Evolutionary conservation across 2,797 vertebrate species (phyloP), one percentile per base, ranked within the genome.

Genomic region (Manis crassicaudata): DNA sequence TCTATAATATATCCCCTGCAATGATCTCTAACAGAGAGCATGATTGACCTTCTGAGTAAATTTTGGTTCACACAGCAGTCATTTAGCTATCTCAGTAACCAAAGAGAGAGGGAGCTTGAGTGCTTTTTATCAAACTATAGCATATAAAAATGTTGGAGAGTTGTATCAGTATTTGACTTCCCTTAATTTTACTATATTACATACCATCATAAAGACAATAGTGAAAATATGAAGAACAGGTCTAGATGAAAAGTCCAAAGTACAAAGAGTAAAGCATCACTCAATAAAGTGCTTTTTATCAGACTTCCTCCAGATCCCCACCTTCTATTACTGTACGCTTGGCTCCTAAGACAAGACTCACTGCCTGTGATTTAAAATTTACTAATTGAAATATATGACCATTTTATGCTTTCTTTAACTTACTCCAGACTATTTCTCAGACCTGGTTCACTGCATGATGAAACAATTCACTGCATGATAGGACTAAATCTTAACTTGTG

Each of bases 101-200:
- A 96, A 95, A 96, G 12, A 18, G 9, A 82, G n/a, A 94, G 32
- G 40, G 3, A 92, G n/a, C 23, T 7, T 90, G 68, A 68, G 23
- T 54, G 32, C 12, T 70, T 89, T 90, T 29, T 81, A 85, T 88
- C 52, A 94, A 92, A 91, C 72, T 50, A 77, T 1, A 86, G 4
- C 62, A 7, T 43, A 1, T 52, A 76, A 94, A 92, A 84, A 81
- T 79, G 29, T 52, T 94, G 6, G 29, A 60, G 17, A 76, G 56
- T 94, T 92, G 63, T 54, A 79, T 62, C 79, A 82, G 7, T 73
- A 75, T 62, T 79, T 50, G 29, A 73, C 88, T 97, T 95, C 76
- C 52, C 60, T 81, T 93, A 54, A 58, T 65, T 87, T 90, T 68
- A 95, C 18, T 72, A 62, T 50, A n/a, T 25, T 90, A 52, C 9